Evolutionary conservation across 2,113 vertebrate species (phyloP).

Genomic region (Passer domesticus): DNA sequence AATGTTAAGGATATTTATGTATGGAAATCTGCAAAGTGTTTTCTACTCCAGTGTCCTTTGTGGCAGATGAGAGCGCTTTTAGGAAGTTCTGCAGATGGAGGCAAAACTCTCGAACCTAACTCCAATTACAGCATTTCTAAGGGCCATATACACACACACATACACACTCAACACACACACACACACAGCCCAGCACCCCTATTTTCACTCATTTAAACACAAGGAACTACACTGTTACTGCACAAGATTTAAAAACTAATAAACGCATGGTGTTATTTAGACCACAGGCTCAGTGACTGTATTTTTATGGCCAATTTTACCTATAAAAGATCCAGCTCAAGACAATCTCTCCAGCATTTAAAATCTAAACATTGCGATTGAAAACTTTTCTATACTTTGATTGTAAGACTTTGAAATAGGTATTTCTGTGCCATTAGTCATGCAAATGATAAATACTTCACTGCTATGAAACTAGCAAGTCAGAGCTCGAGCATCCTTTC

Average conservation of each 20-base stretch:
- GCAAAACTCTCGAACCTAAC: constrained; percentile 75
- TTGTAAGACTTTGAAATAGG: constrained; percentile 74
- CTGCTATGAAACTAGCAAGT: constrained; percentile 71
- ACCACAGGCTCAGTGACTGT: constrained; percentile 71
- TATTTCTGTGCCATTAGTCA: constrained; percentile 80
- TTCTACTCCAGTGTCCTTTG: constrained; percentile 28
- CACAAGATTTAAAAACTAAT: constrained; percentile 72
- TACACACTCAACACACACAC: constrained; percentile 60
- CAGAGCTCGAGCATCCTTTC: constrained; percentile 76
- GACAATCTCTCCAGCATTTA: constrained; percentile 55
- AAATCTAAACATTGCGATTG: constrained; percentile 65
- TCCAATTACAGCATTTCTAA: constrained; percentile 75
- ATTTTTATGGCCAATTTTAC: constrained; percentile 70
- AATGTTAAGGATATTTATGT: background rate
- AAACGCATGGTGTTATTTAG: constrained; percentile 53
- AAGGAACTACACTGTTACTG: constrained; percentile 73
- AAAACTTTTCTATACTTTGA: constrained; percentile 66
- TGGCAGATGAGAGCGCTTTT: constrained; percentile 49
- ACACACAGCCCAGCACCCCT: constrained; percentile 56
- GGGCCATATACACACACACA: constrained; percentile 69
- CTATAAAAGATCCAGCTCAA: constrained; percentile 68
- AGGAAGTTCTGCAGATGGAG: constrained; percentile 68
- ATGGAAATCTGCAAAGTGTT: constrained; percentile 40
- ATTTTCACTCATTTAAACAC: constrained; percentile 70
- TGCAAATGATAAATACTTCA: constrained; percentile 80